Evolutionary conservation across 2,113 vertebrate species (phyloP), one percentile per base, ranked within the genome.

Genomic region (Pterocles orientalis): DNA sequence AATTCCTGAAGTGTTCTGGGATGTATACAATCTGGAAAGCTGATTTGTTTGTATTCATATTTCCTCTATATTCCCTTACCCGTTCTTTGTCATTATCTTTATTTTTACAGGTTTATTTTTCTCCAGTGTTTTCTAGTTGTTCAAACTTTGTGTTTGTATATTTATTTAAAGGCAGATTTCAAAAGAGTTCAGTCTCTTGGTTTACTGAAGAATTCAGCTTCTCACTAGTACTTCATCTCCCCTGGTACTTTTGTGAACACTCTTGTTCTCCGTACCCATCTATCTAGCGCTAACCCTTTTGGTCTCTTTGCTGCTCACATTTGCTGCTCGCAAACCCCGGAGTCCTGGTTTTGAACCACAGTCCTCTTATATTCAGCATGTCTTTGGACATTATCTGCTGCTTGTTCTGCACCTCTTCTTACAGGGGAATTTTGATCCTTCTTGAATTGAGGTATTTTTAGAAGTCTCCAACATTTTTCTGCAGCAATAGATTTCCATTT

Each of bases 21-120:
- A 43, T 93, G 47, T 65, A 66, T 81, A 82, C 66, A 82, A 58
- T 88, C 82, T 62, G 71, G 87, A 96, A 95, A 69, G 62, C 66
- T 88, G 87, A 88, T 95, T 93, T 97, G 87, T 96, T 96, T 96
- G 73, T 90, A 50, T 72, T 93, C 50, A 1, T 86, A 77, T 96
- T 95, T 95, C 87, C 53, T 68, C 57, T 94, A 41, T 85, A 97
- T 94, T 96, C 92, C 94, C 90, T 82, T 86, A 93, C 54, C 85
- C 75, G 66, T 80, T 96, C 87, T 92, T 92, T 94, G 89, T 94
- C 81, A 87, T 96, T 88, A 91, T 92, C 91, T 78, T 90, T 88
- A 83, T 96, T 97, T 96, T 92, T 83, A 86, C 90, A 93, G 92
- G 86, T 96, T 96, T 95, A 81, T 93, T 94, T 95, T 91, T 94